Conservation (phyloP, 2,113 vertebrate species). For the Nyctibius bracteatus region DNA sequence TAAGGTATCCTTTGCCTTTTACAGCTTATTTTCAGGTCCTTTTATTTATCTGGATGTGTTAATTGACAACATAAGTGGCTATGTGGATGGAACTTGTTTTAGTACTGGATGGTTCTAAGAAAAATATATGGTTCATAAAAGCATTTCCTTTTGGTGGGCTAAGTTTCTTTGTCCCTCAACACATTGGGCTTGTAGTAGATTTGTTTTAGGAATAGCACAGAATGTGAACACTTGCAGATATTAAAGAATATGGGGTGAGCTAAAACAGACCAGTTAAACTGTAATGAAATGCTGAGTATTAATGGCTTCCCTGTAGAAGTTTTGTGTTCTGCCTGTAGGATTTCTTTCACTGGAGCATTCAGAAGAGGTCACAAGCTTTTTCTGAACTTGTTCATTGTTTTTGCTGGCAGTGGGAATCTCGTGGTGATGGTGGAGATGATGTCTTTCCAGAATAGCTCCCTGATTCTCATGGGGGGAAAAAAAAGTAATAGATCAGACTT, state of each 20-base stretch:
- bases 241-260: background rate
- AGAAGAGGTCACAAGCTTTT: background rate
- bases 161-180: background rate
- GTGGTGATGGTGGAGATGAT: background rate
- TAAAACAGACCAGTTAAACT: background rate
- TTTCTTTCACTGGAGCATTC: background rate
- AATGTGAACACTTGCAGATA: background rate
- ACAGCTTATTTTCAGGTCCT: background rate
- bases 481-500: background rate
- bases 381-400: background rate
- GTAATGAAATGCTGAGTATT: background rate
- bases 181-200: background rate
- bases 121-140: background rate
- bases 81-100: background rate
- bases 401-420: background rate
- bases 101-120: background rate
- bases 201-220: background rate
- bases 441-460: background rate
- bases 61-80: background rate
- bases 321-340: background rate
- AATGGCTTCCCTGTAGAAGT: background rate
- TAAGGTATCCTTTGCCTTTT: background rate
- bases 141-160: background rate
- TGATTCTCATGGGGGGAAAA: background rate
- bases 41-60: background rate